These are phyloP conservation scores for Chelonus insularis DNA, from an alignment of 1,140 invertebrate genomes.

Conservation along the genomic window DNA sequence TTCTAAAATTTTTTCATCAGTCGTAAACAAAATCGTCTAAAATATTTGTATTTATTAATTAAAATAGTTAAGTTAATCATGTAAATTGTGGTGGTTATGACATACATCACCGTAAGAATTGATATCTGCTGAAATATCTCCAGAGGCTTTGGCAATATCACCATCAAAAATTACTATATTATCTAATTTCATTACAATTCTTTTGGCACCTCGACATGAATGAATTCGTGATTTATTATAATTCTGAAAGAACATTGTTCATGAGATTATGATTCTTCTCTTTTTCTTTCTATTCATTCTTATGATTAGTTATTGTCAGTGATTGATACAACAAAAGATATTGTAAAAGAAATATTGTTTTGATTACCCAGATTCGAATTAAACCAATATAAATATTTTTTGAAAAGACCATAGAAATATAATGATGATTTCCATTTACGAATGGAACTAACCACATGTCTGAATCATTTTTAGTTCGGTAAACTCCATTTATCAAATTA, in stretches of 20 bases:
- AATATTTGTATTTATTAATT: constrained; percentile 35
- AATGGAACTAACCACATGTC: constrained; percentile 77
- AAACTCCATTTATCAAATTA: constrained; percentile 73
- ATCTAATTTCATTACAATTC: constrained; percentile 73
- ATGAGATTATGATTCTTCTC: not conserved
- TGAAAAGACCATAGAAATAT: constrained; percentile 65
- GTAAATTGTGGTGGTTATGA: constrained; percentile 15
- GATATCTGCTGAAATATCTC: constrained; percentile 69
- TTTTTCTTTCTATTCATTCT: too few relatives aligned
- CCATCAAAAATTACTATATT: constrained; percentile 72
- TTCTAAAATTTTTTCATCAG: constrained; percentile 74
- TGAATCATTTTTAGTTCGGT: constrained; percentile 74
- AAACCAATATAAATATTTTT: constrained; percentile 66
- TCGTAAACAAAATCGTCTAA: constrained; percentile 83
- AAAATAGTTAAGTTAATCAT: constrained; percentile 11
- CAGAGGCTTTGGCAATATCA: constrained; percentile 78
- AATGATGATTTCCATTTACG: constrained; percentile 62
- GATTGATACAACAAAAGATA: constrained; percentile 7
- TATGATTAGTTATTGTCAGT: too few relatives aligned
- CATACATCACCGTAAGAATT: constrained; percentile 77
- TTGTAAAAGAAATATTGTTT: too few relatives aligned
- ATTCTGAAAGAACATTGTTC: constrained; percentile 65
- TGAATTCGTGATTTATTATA: constrained; percentile 86
- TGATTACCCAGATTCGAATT: constrained; percentile 79
- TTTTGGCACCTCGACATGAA: constrained; percentile 73